Conservation (phyloP, 2,888 invertebrate species). For the Saturnia pavonia region DNA sequence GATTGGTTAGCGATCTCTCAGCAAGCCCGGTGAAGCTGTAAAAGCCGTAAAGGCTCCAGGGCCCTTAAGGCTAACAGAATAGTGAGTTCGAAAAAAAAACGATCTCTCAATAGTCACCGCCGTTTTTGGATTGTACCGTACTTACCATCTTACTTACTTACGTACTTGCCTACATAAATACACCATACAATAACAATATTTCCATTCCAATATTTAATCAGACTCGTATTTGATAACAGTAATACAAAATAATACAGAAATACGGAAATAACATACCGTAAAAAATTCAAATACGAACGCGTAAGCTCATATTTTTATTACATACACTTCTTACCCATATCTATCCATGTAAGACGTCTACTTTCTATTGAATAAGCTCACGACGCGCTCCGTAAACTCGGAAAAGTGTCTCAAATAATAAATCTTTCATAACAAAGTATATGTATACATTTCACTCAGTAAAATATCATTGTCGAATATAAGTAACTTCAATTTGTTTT, state of each 20-base stretch:
- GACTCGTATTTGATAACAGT: background rate
- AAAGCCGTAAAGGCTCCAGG: too few relatives aligned
- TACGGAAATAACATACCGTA: background rate
- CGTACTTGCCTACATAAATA: too few relatives aligned
- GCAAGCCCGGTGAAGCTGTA: too few relatives aligned
- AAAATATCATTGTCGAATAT: background rate
- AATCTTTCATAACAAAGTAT: background rate
- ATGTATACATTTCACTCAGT: background rate
- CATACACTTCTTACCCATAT: background rate
- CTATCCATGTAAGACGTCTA: background rate
- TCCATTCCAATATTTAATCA: too few relatives aligned
- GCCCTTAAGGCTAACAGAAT: too few relatives aligned
- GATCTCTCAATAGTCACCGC: too few relatives aligned
- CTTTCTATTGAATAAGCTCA: slow-evolving; percentile 2
- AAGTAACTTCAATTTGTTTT: background rate
- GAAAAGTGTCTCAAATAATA: slow-evolving; percentile 4
- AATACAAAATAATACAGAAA: background rate
- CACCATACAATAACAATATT: too few relatives aligned
- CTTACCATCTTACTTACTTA: too few relatives aligned
- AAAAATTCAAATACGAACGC: background rate
- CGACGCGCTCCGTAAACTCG: background rate
- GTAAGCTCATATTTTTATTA: background rate
- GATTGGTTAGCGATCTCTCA: too few relatives aligned
- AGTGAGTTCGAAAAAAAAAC: too few relatives aligned
- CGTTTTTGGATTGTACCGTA: too few relatives aligned